Base-by-base conservation (phyloP, 1,140 invertebrate genomes). In the Plutomurus gul region DNA sequence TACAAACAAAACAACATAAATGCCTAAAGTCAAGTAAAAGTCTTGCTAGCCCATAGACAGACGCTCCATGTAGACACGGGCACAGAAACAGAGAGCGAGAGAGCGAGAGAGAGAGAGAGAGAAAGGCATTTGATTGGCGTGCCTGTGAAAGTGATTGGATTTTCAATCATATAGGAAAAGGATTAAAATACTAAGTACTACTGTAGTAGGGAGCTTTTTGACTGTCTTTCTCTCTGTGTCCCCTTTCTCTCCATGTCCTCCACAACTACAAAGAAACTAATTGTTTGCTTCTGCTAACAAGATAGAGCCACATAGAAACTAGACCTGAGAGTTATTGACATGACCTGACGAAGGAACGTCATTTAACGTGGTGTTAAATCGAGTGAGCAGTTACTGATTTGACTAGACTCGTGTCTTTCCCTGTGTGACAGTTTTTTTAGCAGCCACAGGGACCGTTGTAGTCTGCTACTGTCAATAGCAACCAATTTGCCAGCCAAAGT, bases 381-480 rank as follows among this genome's bases (percentile, higher is more conserved):
- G 30, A 33, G 56, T 6, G 25, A 65, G 36, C 36, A 27, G 27
- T 65, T 25, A 65, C 25, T 65, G 56, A 65, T 65, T 65, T 65
- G 30, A 65, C 22, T 65, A 65, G 56, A 33, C 27, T 65, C 36
- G 27, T 65, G 56, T 43, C 10, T 43, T 10, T 65, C 16, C n/a
- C n/a, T n/a, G n/a, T n/a, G 30, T 65, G 56, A 65, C 56, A 65
- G 56, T 65, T 65, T 56, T 36, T 65, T 65, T 65, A 16, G 30
- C 56, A 65, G 13, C 27, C 39, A 43, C 39, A 43, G 10, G 11
- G n/a, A 2, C n/a, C 11, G 39, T 43, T n/a, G 39, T n/a, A 43
- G 10, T 43, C 11, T 43, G 39, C 39, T 43, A 43, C 39, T 43
- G 39, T 43, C 25, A 22, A 22, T 51, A 11, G 20, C 20, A 22